Evolutionary conservation across 2,888 invertebrate species (phyloP).

Genomic region (Merodon equestris): DNA sequence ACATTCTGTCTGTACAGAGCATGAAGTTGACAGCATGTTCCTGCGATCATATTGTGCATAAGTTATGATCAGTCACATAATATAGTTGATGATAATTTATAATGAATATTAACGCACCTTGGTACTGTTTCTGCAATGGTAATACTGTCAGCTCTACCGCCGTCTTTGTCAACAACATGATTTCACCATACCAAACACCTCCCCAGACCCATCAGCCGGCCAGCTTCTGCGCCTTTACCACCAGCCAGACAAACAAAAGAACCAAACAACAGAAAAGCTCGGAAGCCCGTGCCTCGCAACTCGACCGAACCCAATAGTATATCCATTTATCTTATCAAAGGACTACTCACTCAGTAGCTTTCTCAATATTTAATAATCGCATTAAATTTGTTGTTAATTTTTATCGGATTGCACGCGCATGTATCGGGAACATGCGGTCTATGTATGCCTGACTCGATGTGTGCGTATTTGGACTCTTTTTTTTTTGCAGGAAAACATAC

Average conservation of each 20-base stretch:
- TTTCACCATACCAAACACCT: slow-evolving; percentile 43
- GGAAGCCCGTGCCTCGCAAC: too few species aligned
- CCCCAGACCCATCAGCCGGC: slow-evolving; percentile 1
- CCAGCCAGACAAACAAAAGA: not conserved
- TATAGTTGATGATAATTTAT: too few species aligned
- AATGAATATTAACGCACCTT: too few species aligned
- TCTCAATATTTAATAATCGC: slow-evolving; percentile 61
- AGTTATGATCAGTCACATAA: too few species aligned
- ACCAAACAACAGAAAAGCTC: not conserved
- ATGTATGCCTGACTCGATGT: not conserved
- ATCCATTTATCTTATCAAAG: slow-evolving; percentile 51
- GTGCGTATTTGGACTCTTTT: slow-evolving; percentile 1
- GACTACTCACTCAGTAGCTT: slow-evolving; percentile 58
- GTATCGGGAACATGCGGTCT: too few species aligned
- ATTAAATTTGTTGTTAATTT: slow-evolving; percentile 50
- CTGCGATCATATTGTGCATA: too few species aligned
- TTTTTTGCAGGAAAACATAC: slow-evolving; percentile 7
- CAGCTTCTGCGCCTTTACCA: slow-evolving; percentile 32
- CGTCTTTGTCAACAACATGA: slow-evolving; percentile 16
- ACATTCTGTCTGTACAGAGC: too few species aligned
- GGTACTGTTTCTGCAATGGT: too few species aligned
- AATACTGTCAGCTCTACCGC: slow-evolving; percentile 1
- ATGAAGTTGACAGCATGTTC: too few species aligned
- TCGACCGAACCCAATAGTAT: not conserved
- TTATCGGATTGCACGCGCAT: slow-evolving; percentile 2